Evolutionary conservation across 2,888 invertebrate species (phyloP), one percentile per base, ranked within the genome.

Genomic region (Aquatica leii): DNA sequence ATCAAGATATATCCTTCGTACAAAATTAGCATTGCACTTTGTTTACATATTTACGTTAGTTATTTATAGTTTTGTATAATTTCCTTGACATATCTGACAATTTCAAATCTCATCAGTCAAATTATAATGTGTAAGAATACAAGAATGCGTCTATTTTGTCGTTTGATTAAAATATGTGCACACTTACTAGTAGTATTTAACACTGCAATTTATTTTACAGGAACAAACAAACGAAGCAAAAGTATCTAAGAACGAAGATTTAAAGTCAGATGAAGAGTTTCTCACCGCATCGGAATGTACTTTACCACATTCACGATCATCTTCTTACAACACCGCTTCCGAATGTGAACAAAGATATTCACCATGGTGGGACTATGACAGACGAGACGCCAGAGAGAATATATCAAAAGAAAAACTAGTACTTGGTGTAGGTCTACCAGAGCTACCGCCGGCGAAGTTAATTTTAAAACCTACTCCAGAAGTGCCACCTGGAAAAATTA

Each of bases 271-370:
- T 62, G 88, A 88, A 66, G 87, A 87, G 62, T 90, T 89, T 77
- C 84, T 86, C 31, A 89, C 90, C 1, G 89, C 89, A 11, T 90
- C 90, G 0, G 90, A 90, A 72, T 87, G 87, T 72, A 88, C 89
- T 46, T 84, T 86, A 3, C 88, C 88, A 21, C 88, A 86, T 62
- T 89, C 89, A 4, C 82, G 88, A 59, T 88, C 88, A 21, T 89
- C 88, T 15, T 89, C 89, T 1, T 89, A 88, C 78, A 88, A 88
- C 73, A 89, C 88, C 0, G 88, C 88, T 9, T 89, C 88, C 0
- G 88, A 88, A 76, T 87, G 86, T 69, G 88, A 88, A 62, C 83
- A 84, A 40, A 74, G 77, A 24, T 85, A 84, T 58, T 82, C 84
- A 0, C 85, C 86, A 17, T 87, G 86, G 77, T 86, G 86, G 83